Percentiles rank a stretch among this genome's conserved stretches.
phyloP scores from a whole-genome alignment of 2,888 invertebrate species.

The Plutella xylostella region DNA sequence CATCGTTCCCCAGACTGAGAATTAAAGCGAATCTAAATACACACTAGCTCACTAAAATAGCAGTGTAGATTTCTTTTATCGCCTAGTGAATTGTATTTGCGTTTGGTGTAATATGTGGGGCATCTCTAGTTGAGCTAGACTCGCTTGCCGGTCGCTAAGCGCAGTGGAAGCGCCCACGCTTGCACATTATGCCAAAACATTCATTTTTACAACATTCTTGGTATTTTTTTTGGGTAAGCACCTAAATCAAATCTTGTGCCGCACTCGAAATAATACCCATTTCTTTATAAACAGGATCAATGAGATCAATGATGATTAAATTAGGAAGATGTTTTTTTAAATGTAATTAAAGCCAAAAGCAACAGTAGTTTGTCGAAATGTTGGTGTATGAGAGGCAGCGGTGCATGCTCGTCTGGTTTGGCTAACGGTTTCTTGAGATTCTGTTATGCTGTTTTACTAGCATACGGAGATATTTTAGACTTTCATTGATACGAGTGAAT shows the following conservation, averaged over 20 bases:
- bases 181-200: constrained; percentile 23
- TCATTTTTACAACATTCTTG: constrained; percentile 1
- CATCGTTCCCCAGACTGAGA: too few relatives aligned
- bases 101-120: constrained; percentile 31
- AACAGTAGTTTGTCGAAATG: constrained; percentile 2
- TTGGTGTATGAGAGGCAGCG: constrained; percentile 24
- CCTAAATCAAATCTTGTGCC: not conserved
- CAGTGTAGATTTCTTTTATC: constrained; percentile 28
- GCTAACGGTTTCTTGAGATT: constrained; percentile 19
- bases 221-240: not conserved
- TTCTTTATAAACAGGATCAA: not conserved
- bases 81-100: constrained; percentile 26
- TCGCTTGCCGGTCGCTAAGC: constrained; percentile 48
- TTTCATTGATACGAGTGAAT: constrained; percentile 3
- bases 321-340: not conserved
- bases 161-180: constrained; percentile 38
- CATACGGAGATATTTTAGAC: constrained; percentile 4
- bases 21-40: too few relatives aligned
- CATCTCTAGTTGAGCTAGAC: constrained; percentile 34
- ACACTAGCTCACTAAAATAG: constrained; percentile 19
- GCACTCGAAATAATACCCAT: not conserved
- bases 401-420: constrained; percentile 27
- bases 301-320: not conserved
- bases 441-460: not conserved
- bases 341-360: not conserved